These are phyloP conservation scores for Enteromius argenteus DNA, from an alignment of 2,797 vertebrate genomes.

Conservation along the genomic window DNA sequence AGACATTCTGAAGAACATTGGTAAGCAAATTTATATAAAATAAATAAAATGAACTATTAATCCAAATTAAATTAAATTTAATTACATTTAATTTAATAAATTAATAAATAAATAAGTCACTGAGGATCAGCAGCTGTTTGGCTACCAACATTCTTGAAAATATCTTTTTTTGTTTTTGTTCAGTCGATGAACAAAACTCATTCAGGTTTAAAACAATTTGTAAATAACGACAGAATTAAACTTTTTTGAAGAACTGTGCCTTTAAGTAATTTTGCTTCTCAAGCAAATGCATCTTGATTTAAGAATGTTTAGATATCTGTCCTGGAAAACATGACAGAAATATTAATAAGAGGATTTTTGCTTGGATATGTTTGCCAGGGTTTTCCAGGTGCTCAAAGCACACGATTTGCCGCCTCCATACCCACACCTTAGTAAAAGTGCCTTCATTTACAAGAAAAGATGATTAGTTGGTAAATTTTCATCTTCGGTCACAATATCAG, in stretches of 20 bases:
- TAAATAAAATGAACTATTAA: too few relatives aligned
- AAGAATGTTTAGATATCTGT: not conserved
- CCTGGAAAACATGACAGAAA: not conserved
- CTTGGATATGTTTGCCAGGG: not conserved
- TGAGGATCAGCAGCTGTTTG: not conserved
- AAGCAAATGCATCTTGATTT: not conserved
- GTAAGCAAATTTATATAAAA: not conserved
- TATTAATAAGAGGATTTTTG: not conserved
- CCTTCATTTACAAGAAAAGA: conserved; percentile 79
- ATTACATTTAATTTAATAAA: too few relatives aligned
- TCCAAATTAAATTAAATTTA: not conserved
- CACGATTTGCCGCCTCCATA: not conserved
- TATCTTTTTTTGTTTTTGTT: not conserved
- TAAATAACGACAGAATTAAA: not conserved
- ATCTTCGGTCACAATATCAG: conserved; percentile 72
- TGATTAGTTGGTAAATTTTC: conserved; percentile 81
- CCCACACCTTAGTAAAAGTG: conserved; percentile 42
- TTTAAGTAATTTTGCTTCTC: not conserved
- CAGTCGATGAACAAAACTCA: not conserved
- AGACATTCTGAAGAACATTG: not conserved
- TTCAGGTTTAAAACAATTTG: not conserved
- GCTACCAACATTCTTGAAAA: not conserved
- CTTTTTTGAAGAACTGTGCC: not conserved
- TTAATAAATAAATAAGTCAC: not conserved
- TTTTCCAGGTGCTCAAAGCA: not conserved